Base-by-base conservation (phyloP, 2,113 vertebrate species). In the Zosterops japonicus region DNA sequence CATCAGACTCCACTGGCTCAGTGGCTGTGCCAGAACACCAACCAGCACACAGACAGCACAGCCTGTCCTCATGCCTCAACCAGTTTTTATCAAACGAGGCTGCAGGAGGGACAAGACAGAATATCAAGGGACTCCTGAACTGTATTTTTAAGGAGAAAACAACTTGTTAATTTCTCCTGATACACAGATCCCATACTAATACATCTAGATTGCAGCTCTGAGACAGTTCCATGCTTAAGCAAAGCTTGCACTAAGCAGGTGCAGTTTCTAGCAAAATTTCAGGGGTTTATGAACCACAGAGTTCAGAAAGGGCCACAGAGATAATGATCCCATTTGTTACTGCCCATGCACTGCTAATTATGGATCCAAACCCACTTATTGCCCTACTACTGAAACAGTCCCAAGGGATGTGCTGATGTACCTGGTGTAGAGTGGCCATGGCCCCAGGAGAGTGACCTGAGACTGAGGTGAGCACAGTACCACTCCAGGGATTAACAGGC, bases 351-450 rank as follows among this genome's bases (percentile, higher is more conserved):
- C 39, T n/a, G 28, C 36, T 59, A 63, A 35, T 52, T 39, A 50
- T 7, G 18, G 41, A 86, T 53, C 22, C 61, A 88, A 88, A 71
- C 28, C 44, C 31, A 50, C 57, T 61, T 65, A 53, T 8, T 53
- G n/a, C 46, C 35, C 53, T 79, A 3, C 24, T n/a, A 19, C 44
- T 36, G 47, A 47, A 63, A 47, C 5, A 29, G 44, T 69, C 68
- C 44, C 44, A 57, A 59, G 31, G 19, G 36, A 12, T 23, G 49
- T 46, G 31, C 25, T 50, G 69, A 63, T 5, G 25, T 3, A 71
- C 5, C 35, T 4, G 2, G 14, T 47, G 35, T 3, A 2, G 0
- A 41, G 39, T 2, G 23, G 13, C 31, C 74, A 67, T 0, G 25
- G 22, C 10, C 46, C 22, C 35, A 6, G 9, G 8, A 83, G 15